A percentile compares a stretch with the other conserved stretches of the same genome.
Conservation (phyloP, 64 coral and sea anemone genomes). For the Dendronephthya gigantea region DNA sequence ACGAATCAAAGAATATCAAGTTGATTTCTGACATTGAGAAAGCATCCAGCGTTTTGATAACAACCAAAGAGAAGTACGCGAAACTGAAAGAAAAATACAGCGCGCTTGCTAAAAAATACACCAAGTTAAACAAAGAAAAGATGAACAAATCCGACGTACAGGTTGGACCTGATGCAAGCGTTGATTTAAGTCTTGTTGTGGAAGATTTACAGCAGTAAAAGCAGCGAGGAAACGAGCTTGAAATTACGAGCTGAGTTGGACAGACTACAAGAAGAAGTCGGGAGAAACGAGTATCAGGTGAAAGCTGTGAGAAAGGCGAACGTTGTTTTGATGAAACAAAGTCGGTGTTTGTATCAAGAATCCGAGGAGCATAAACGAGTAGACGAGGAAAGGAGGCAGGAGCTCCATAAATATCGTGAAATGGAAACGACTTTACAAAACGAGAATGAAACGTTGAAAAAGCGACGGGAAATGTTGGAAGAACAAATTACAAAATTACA, state of each 20-base stretch:
- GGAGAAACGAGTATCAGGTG: background rate
- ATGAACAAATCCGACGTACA: background rate
- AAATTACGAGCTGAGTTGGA: background rate
- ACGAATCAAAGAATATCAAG: background rate
- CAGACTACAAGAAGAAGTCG: background rate
- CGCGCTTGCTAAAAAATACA: background rate
- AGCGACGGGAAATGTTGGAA: background rate
- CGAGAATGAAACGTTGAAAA: background rate
- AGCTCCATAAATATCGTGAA: background rate
- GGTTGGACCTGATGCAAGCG: background rate
- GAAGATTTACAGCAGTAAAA: background rate
- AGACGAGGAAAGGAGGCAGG: background rate
- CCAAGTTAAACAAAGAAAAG: background rate
- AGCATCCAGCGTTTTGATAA: background rate
- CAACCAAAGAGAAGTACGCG: background rate
- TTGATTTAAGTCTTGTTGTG: background rate
- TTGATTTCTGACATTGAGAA: background rate
- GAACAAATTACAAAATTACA: background rate
- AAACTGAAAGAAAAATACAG: background rate
- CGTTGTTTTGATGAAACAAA: conserved; percentile 8
- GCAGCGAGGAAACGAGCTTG: background rate
- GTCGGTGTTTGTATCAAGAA: background rate
- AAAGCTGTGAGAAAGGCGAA: conserved; percentile 10
- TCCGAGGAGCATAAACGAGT: background rate
- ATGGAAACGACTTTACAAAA: background rate